Evolutionary conservation across 2,797 vertebrate genomes (phyloP).

Genomic region (Acanthis flammea): DNA sequence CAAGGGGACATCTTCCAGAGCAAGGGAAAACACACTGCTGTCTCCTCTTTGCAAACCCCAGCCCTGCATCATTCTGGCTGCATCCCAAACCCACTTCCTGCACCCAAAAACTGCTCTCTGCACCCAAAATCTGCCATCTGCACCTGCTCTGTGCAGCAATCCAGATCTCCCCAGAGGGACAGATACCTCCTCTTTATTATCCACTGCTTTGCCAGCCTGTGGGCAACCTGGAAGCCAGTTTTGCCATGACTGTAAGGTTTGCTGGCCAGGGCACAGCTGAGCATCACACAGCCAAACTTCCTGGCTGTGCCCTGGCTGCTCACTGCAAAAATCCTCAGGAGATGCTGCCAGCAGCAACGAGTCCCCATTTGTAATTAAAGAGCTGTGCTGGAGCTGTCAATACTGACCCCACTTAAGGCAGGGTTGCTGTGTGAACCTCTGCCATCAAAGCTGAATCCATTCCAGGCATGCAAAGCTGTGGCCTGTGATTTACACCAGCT

Average conservation of each 20-base stretch:
- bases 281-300: neutral
- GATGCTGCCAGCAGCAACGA: neutral
- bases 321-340: neutral
- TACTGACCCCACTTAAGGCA: neutral
- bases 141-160: neutral
- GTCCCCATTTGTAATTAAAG: neutral
- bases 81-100: neutral
- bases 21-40: neutral
- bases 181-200: neutral
- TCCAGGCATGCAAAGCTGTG: neutral
- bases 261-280: neutral
- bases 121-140: neutral
- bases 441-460: neutral
- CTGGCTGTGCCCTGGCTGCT: neutral
- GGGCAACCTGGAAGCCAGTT: neutral
- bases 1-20: neutral
- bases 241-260: neutral
- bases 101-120: fast-evolving
- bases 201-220: neutral
- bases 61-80: fast-evolving
- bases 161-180: neutral
- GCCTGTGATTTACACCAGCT: neutral
- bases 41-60: neutral
- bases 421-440: neutral
- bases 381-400: neutral